Conservation (phyloP, 2,797 vertebrate genomes). For the Ambastaia sidthimunki region DNA sequence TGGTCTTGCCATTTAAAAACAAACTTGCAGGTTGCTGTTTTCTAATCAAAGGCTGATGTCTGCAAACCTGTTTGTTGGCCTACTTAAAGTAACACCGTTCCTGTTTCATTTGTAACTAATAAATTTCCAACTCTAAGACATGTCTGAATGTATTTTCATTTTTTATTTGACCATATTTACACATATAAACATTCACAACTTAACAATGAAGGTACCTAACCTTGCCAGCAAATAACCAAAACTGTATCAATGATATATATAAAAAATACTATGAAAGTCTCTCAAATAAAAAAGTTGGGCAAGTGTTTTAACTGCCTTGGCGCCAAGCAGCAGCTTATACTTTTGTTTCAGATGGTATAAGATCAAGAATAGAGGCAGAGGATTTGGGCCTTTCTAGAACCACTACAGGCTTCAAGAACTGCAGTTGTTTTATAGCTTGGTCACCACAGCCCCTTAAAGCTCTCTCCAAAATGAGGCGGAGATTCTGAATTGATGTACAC, state of each 20-base stretch:
- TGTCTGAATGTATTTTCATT: neutral
- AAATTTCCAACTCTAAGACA: neutral
- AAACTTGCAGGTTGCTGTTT: neutral
- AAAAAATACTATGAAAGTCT: constrained; percentile 62
- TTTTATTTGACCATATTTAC: constrained; percentile 57
- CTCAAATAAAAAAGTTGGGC: constrained; percentile 58
- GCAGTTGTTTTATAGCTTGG: constrained; percentile 97
- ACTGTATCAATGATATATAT: constrained; percentile 50
- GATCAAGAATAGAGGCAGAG: constrained; percentile 85
- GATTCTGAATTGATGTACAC: constrained; percentile 87
- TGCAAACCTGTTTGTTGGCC: neutral
- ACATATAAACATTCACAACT: constrained; percentile 60
- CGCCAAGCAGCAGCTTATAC: constrained; percentile 89
- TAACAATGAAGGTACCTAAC: constrained; percentile 57
- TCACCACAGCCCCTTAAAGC: constrained; percentile 95
- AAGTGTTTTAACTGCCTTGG: constrained; percentile 67
- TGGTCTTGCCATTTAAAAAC: constrained; percentile 85
- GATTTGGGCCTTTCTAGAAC: constrained; percentile 94
- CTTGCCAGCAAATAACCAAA: constrained; percentile 66
- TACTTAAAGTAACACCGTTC: neutral
- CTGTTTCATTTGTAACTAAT: neutral
- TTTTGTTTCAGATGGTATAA: constrained; percentile 89
- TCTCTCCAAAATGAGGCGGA: constrained; percentile 94
- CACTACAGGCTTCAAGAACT: constrained; percentile 98
- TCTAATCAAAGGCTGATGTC: neutral